These are phyloP conservation scores for Taxidea taxus DNA, from an alignment of 2,113 vertebrate genomes.

Conservation along the genomic window DNA sequence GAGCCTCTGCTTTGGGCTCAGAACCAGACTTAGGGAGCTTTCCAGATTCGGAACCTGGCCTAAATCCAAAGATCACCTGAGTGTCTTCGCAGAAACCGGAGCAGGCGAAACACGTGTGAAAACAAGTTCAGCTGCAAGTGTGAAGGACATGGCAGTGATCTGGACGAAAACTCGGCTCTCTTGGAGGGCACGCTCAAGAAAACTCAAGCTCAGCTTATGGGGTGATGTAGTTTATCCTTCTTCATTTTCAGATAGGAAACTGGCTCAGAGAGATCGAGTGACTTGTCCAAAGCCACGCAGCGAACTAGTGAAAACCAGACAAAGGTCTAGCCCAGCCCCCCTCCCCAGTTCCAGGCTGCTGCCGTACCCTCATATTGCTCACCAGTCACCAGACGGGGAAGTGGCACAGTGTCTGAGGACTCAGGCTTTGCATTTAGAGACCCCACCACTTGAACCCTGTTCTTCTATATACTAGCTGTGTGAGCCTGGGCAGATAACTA, in stretches of 20 bases:
- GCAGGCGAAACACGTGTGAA: neutral
- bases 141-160: neutral
- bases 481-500: neutral
- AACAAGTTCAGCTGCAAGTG: neutral
- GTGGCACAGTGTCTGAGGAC: neutral
- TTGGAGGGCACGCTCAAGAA: neutral
- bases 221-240: neutral
- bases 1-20: neutral
- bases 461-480: neutral
- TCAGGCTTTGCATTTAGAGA: neutral
- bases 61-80: neutral
- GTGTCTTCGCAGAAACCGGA: neutral
- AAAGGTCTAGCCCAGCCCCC: neutral
- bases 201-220: neutral
- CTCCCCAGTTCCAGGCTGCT: fast-evolving
- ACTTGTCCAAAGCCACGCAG: neutral
- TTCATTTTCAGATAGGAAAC: neutral
- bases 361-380: fast-evolving
- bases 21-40: neutral
- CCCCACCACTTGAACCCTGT: neutral
- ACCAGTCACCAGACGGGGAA: no score
- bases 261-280: neutral
- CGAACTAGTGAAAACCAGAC: neutral
- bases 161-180: neutral
- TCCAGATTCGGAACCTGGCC: neutral